phyloP scores from a whole-genome alignment of 2,888 invertebrate species.

The Acrobasis consociella region DNA sequence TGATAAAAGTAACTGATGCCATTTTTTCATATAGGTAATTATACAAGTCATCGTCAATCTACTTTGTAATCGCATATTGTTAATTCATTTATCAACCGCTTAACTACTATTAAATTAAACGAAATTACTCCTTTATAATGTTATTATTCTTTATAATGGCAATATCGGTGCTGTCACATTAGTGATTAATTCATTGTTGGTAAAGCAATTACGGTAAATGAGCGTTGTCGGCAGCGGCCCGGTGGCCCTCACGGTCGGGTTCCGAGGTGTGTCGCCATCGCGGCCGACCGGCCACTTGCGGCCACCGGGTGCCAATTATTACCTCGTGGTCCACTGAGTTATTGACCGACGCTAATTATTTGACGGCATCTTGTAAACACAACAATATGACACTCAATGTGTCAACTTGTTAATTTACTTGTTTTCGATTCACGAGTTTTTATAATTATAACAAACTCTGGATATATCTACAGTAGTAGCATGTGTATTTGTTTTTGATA shows the following conservation, averaged over 20 bases:
- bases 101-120: not conserved
- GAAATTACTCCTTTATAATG: constrained; percentile 44
- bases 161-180: constrained; percentile 67
- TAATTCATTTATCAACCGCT: not conserved
- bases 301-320: constrained; percentile 41
- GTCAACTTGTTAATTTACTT: constrained; percentile 47
- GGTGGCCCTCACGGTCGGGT: constrained; percentile 34
- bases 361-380: constrained; percentile 61
- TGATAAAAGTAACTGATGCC: no score
- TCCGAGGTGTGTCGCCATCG: constrained; percentile 52
- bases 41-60: no score
- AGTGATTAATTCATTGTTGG: constrained; percentile 73
- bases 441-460: not conserved
- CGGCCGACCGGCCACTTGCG: constrained; percentile 23
- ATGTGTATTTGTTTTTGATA: no score
- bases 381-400: constrained; percentile 46
- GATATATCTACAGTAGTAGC: not conserved
- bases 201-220: constrained; percentile 69
- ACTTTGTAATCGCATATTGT: not conserved
- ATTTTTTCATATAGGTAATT: no score
- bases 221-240: constrained; percentile 49
- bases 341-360: constrained; percentile 71
- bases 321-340: constrained; percentile 58
- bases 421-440: constrained; percentile 17
- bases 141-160: constrained; percentile 58